Evolutionary conservation across 92 coral and sea anemone genomes (phyloP).

Genomic region (Hydrozoanthus gracilis): DNA sequence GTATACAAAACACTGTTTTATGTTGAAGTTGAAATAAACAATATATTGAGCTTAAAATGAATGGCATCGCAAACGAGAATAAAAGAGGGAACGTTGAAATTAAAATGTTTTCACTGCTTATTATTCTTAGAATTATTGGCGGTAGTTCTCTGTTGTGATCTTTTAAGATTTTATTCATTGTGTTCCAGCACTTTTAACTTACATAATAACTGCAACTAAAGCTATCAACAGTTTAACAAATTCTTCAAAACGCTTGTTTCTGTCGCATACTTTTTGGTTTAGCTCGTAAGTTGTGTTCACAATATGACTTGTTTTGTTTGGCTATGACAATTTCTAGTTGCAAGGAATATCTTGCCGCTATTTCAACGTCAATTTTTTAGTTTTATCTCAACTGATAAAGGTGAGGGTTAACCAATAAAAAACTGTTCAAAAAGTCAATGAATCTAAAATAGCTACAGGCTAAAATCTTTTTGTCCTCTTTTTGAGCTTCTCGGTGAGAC

Average conservation of each 20-base stretch:
- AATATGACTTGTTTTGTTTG: background rate
- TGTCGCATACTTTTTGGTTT: conserved; percentile 27
- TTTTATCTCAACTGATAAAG: background rate
- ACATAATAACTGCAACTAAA: conserved; percentile 46
- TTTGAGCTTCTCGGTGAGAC: conserved; percentile 1
- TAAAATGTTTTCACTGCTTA: background rate
- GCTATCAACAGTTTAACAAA: conserved; percentile 26
- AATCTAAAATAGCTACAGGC: conserved; percentile 40
- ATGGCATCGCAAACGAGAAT: conserved; percentile 25
- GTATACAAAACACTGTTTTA: conserved; percentile 19
- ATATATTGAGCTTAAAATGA: conserved; percentile 31
- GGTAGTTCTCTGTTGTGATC: conserved; percentile 36
- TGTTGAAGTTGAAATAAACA: conserved; percentile 45
- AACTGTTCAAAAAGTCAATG: background rate
- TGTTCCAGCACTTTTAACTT: conserved; percentile 36
- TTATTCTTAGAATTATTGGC: conserved; percentile 27
- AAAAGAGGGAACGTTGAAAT: background rate
- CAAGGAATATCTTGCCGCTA: background rate
- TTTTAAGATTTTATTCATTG: conserved; percentile 2
- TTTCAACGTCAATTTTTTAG: background rate
- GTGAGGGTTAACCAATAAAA: conserved; percentile 27
- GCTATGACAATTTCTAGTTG: background rate
- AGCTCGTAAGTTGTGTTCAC: background rate
- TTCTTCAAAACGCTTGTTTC: conserved; percentile 40
- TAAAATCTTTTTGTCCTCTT: background rate